Evolutionary conservation across 2,888 invertebrate species (phyloP), one percentile per base, ranked within the genome.

Genomic region (Tetragonisca angustula): DNA sequence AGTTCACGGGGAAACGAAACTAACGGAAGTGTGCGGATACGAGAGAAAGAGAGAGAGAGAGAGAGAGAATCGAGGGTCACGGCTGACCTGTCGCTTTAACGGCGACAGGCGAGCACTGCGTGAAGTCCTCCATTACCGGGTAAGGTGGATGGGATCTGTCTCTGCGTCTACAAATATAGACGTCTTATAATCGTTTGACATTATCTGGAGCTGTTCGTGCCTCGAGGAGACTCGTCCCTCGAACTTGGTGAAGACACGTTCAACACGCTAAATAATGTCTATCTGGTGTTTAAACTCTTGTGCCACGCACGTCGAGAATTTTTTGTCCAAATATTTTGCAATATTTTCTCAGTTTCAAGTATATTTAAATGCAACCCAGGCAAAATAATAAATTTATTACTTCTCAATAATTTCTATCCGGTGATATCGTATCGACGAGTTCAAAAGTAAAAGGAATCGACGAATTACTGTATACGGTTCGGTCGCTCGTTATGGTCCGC

Each of bases 1-100:
- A 92, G 89, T 93, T 93, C 90, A 90, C 91, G 92, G 87, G 92
- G 92, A 92, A 93, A 93, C 89, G 91, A 91, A 92, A 81, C 89
- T 90, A 92, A 93, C 93, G 90, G 90, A 90, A 90, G 87, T 61
- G 91, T 59, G 91, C 92, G 79, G 76, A 49, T 83, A 76, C 50
- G 73, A 43, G 81, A 67, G 76, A 36, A 9, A 36, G 9, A 36
- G 36, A 9, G 36, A 43, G 43, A 43, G 43, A 11, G 43, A 36
- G 9, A 43, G 43, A 43, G 43, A 43, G 11, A 65, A 61, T 54
- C 52, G 36, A 68, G 79, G 89, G 91, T 92, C 91, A 93, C 93
- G 94, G 91, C 90, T 91, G 93, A 94, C 92, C 92, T 92, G 89
- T 85, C 90, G 88, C 84, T 86, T 90, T 91, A 93, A 93, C 90